Evolutionary conservation across 2,113 vertebrate genomes (phyloP).

Genomic region (Steatornis caripensis): DNA sequence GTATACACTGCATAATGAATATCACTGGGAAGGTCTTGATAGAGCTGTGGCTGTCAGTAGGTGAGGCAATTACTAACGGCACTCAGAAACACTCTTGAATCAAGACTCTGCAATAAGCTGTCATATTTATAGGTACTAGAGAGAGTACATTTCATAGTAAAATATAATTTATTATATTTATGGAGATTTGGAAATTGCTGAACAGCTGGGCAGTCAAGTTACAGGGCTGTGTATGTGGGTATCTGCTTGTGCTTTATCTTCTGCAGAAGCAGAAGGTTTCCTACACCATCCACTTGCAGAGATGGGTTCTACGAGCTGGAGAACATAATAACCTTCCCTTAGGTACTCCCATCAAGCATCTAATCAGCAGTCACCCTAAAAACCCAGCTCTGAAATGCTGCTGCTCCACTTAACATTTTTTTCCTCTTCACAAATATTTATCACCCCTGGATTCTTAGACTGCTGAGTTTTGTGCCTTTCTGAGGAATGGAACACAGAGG

Average conservation of each 20-base stretch:
- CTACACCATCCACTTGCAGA: background rate
- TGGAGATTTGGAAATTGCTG: slow-evolving; percentile 40
- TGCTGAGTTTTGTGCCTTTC: background rate
- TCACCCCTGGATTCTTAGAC: background rate
- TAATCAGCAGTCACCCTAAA: background rate
- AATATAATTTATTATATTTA: slow-evolving; percentile 30
- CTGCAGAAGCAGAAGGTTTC: background rate
- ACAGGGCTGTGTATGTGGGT: background rate
- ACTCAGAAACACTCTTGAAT: slow-evolving; percentile 37
- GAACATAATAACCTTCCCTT: background rate
- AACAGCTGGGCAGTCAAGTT: background rate
- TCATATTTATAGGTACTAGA: slow-evolving; percentile 16
- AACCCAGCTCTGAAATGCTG: background rate
- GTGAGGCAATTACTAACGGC: slow-evolving; percentile 26
- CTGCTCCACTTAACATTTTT: background rate
- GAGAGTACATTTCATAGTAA: slow-evolving; percentile 45
- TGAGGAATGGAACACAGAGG: background rate
- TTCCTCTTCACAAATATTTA: background rate
- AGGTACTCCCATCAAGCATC: background rate
- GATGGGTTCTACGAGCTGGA: background rate
- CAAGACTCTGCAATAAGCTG: slow-evolving; percentile 36
- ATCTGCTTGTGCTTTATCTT: background rate
- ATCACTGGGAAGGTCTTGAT: background rate
- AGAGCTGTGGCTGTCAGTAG: slow-evolving; percentile 20
- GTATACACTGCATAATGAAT: background rate